Conservation (phyloP, 2,113 vertebrate genomes). For the Neotoma lepida region DNA sequence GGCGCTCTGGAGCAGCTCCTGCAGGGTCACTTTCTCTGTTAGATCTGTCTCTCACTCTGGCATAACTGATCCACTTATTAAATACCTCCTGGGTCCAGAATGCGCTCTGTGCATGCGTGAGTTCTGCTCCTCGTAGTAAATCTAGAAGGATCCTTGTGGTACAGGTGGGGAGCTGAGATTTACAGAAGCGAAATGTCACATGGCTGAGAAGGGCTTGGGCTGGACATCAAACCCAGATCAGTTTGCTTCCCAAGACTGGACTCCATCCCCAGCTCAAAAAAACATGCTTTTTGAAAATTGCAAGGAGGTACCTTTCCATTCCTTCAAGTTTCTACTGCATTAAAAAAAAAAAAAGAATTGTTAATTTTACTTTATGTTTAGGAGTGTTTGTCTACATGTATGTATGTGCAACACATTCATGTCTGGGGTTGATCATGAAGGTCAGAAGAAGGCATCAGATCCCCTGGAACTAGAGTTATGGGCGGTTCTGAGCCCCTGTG, state of each 20-base stretch:
- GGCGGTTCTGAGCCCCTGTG: background rate
- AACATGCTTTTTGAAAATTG: constrained; percentile 12
- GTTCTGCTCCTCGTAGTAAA: constrained; percentile 4
- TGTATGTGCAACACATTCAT: background rate
- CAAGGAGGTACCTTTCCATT: background rate
- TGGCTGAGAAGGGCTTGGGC: constrained; percentile 10
- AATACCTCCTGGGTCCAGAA: background rate
- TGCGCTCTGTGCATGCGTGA: background rate
- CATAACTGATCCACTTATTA: constrained; percentile 5
- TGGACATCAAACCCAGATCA: constrained; percentile 45
- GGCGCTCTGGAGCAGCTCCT: background rate
- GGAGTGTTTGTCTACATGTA: no score
- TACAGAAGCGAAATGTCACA: background rate
- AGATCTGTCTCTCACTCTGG: background rate
- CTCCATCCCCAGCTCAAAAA: background rate
- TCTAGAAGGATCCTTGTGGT: background rate
- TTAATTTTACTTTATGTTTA: background rate
- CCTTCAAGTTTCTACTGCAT: background rate
- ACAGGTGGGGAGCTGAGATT: background rate
- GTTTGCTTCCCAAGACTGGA: background rate
- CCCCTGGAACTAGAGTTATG: background rate
- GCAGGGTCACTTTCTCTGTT: background rate
- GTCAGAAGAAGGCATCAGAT: background rate
- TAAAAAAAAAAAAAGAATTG: background rate
- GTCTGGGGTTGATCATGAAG: background rate